A percentile compares a stretch with the other conserved stretches of the same genome.
These are phyloP conservation scores for Glyptemys insculpta DNA, from an alignment of 2,797 vertebrate species.

Conservation along the genomic window DNA sequence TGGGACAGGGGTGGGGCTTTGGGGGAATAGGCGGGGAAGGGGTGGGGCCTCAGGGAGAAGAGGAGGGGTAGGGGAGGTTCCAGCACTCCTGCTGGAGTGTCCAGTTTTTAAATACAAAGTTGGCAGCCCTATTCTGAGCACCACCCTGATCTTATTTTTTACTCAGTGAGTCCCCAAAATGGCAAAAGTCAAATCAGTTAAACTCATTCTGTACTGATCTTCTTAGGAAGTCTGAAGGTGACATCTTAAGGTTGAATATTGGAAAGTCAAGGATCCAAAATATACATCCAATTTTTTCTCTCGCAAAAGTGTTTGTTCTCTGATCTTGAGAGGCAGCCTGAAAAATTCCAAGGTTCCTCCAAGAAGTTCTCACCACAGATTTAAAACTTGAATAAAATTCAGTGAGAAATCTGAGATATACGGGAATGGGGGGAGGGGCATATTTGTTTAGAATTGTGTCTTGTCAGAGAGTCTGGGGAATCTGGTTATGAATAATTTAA, in stretches of 20 bases:
- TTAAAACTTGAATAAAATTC: not conserved
- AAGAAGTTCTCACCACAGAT: not conserved
- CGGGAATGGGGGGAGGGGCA: fast-evolving
- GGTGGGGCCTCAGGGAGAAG: too few relatives aligned
- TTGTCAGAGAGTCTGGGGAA: not conserved
- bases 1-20: too few relatives aligned
- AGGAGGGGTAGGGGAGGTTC: too few relatives aligned
- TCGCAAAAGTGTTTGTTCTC: not conserved
- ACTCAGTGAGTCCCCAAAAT: not conserved
- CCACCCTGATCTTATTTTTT: not conserved
- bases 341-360: not conserved
- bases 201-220: not conserved
- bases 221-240: not conserved
- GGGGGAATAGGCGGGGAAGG: too few relatives aligned
- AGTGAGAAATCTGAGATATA: not conserved
- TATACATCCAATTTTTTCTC: not conserved
- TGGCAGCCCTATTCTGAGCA: not conserved
- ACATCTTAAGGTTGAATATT: not conserved
- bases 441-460: fast-evolving
- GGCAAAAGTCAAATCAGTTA: not conserved
- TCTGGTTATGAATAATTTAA: not conserved
- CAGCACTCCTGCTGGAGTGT: too few relatives aligned
- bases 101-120: too few relatives aligned
- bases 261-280: not conserved
- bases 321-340: not conserved